These are phyloP conservation scores for Geodia barretti DNA, from an alignment of 37 sponge, comb jelly and placozoan species.

Conservation along the genomic window DNA sequence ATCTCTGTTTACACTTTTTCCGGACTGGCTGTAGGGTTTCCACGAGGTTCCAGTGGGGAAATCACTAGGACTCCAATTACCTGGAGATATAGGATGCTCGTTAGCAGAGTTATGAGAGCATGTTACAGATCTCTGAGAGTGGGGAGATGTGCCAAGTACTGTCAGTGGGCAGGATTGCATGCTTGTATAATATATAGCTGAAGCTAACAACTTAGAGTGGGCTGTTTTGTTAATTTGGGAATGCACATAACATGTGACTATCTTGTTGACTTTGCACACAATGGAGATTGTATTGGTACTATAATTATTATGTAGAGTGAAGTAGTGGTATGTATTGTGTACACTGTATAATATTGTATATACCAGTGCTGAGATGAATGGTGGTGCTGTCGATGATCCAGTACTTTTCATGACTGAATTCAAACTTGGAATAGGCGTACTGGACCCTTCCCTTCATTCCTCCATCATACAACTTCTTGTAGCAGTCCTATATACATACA, in stretches of 20 bases:
- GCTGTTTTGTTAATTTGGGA: no score
- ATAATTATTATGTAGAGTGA: neutral
- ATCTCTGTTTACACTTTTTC: slow-evolving; percentile 64
- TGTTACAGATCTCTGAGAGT: no score
- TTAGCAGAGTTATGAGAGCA: neutral
- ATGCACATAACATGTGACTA: no score
- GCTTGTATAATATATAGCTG: neutral
- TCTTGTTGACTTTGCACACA: no score
- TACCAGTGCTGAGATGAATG: slow-evolving; percentile 88
- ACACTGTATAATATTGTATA: neutral
- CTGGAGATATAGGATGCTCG: no score
- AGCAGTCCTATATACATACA: slow-evolving; percentile 58
- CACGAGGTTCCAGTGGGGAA: slow-evolving; percentile 59
- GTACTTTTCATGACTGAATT: slow-evolving; percentile 80
- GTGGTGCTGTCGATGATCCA: slow-evolving; percentile 82
- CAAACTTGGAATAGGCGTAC: slow-evolving; percentile 53
- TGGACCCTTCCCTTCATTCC: slow-evolving; percentile 63
- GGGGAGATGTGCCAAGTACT: neutral
- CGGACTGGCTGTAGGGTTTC: slow-evolving; percentile 37
- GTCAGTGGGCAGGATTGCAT: neutral
- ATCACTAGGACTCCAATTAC: slow-evolving; percentile 90
- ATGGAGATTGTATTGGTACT: no score
- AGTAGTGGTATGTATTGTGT: neutral
- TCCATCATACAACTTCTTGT: slow-evolving; percentile 52
- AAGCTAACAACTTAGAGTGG: no score